phyloP scores from a whole-genome alignment of 2,888 invertebrate species.

The Pseudococcus longispinus region DNA sequence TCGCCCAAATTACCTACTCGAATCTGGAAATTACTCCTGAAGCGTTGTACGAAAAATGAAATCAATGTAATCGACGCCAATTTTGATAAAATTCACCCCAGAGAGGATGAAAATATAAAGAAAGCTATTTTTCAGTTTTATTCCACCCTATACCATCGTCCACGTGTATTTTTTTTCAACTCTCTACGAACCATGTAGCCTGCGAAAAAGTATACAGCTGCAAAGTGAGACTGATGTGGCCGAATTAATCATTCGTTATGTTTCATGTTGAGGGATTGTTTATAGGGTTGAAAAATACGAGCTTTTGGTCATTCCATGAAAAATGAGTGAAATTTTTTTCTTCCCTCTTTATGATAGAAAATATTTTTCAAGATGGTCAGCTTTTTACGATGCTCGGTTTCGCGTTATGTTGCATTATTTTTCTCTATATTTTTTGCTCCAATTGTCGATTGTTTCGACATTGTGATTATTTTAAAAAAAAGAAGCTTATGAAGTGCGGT shows the following conservation, averaged over 20 bases:
- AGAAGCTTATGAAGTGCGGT: neutral
- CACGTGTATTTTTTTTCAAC: neutral
- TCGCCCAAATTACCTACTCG: no score
- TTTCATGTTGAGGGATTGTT: constrained; percentile 26
- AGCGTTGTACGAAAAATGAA: neutral
- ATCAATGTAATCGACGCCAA: constrained; percentile 31
- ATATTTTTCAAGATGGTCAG: neutral
- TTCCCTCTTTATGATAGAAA: neutral
- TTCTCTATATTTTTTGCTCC: neutral
- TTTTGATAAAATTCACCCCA: constrained; percentile 21
- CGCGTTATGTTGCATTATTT: neutral
- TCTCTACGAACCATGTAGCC: neutral
- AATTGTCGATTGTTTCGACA: neutral
- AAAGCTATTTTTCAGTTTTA: constrained; percentile 31
- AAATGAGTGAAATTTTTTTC: constrained; percentile 6
- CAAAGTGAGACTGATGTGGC: constrained; percentile 14
- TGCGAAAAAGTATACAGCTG: neutral
- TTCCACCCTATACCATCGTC: neutral
- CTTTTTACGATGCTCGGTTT: neutral
- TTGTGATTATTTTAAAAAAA: neutral
- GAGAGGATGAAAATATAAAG: constrained; percentile 13
- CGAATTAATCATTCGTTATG: constrained; percentile 16
- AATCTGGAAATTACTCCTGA: neutral
- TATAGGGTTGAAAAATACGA: constrained; percentile 28
- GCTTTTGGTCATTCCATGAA: constrained; percentile 11